Percentiles rank a stretch among this genome's conserved stretches.
Evolutionary conservation across 2,888 invertebrate genomes (phyloP).

Genomic region (Dolichomitus sp.): DNA sequence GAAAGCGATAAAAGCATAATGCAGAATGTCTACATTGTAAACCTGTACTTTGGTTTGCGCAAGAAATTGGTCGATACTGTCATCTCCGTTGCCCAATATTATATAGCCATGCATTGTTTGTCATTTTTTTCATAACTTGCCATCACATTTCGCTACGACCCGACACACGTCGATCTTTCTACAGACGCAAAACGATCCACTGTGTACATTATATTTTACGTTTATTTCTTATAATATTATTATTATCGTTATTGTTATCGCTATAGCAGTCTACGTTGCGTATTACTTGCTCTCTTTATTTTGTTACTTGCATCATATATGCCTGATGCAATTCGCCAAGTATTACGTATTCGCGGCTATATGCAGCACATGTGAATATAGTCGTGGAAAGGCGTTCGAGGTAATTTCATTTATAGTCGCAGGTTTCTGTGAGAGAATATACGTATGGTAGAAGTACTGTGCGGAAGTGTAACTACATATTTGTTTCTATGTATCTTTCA

Average conservation of each 20-base stretch:
- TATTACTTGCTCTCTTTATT: conserved; percentile 26
- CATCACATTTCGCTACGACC: neutral
- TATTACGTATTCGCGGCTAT: conserved; percentile 24
- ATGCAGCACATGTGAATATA: conserved; percentile 15
- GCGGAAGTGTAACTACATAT: conserved; percentile 1
- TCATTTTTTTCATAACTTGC: conserved; percentile 2
- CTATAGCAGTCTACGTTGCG: neutral
- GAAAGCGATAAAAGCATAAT: conserved; percentile 5
- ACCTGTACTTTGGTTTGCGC: conserved; percentile 13
- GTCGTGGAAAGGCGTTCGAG: conserved; percentile 17
- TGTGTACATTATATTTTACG: neutral
- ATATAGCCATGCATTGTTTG: neutral
- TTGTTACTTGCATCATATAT: conserved; percentile 24
- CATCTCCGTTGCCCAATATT: neutral
- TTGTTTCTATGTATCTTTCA: neutral
- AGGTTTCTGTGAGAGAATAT: conserved; percentile 29
- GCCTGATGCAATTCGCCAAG: conserved; percentile 29
- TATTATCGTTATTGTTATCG: conserved; percentile 3
- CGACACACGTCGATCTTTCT: neutral
- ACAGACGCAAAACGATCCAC: conserved; percentile 13
- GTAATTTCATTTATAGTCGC: conserved; percentile 27
- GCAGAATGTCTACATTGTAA: neutral
- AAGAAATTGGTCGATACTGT: conserved; percentile 7
- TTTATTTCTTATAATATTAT: conserved; percentile 22
- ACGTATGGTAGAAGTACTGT: conserved; percentile 2